These are phyloP conservation scores for Pitangus sulphuratus DNA, from an alignment of 2,797 vertebrate genomes.

Conservation along the genomic window DNA sequence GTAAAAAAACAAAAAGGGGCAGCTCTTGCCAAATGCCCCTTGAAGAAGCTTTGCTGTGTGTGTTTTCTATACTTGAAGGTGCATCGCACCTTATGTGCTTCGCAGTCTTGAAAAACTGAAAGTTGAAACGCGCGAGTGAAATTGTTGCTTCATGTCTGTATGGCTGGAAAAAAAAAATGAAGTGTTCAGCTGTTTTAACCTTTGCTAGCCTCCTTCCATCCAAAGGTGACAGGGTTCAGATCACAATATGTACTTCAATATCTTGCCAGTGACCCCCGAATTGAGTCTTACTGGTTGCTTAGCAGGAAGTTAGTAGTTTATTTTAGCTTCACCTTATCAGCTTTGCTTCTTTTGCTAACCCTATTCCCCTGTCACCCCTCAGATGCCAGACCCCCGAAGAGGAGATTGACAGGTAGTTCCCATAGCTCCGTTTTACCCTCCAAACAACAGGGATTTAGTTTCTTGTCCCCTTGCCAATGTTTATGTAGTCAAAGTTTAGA, in stretches of 20 bases:
- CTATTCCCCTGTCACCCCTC: constrained; percentile 87
- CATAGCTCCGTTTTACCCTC: constrained; percentile 82
- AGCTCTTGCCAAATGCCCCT: neutral
- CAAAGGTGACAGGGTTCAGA: constrained; percentile 94
- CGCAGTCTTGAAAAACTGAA: neutral
- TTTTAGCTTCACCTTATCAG: constrained; percentile 92
- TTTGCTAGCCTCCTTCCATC: constrained; percentile 91
- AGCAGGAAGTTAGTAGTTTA: constrained; percentile 89
- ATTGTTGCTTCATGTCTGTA: constrained; percentile 6
- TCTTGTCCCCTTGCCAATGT: constrained; percentile 94
- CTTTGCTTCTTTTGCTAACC: constrained; percentile 85
- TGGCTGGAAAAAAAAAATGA: constrained; percentile 57
- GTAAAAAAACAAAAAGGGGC: constrained; percentile 13
- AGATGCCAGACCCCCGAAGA: constrained; percentile 89
- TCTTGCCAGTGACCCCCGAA: constrained; percentile 92
- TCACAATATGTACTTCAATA: constrained; percentile 88
- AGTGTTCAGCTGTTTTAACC: constrained; percentile 93
- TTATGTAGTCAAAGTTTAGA: constrained; percentile 92
- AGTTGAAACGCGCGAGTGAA: neutral
- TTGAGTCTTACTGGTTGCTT: constrained; percentile 88
- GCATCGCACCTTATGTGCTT: neutral
- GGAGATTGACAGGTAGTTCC: constrained; percentile 90
- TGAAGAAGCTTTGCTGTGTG: neutral
- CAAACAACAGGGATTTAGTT: constrained; percentile 90
- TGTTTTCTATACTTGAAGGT: neutral